Base-by-base conservation (phyloP, 2,113 vertebrate genomes). In the Oncorhynchus kisutch region DNA sequence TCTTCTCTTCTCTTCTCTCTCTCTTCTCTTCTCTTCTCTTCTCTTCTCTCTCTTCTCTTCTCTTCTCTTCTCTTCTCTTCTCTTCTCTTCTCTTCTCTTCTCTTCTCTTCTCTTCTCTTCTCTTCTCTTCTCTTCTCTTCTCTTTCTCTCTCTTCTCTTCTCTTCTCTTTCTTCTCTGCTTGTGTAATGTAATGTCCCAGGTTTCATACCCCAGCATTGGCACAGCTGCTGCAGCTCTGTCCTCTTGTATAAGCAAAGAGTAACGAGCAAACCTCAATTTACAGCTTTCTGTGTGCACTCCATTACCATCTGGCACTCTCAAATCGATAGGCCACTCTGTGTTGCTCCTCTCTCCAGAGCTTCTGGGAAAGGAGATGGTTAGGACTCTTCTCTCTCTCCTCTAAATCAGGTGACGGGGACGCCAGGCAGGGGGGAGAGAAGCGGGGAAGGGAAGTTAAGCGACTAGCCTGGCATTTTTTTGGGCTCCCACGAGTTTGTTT, bases 201-300 rank as follows among this genome's bases (percentile, higher is more conserved):
- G 86, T 85, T 84, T 89, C 76, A 51, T 73, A 74, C 72, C 77
- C 81, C 68, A 70, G 71, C 81, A 51, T 5, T 54, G 78, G 73
- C 79, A 81, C 84, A 80, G 82, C 81, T 80, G 78, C 77, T 74
- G 59, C 20, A n/a, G 57, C 77, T 66, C 85, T 74, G 75, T 67
- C 85, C 48, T 72, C 86, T 85, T 82, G 78, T 85, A 84, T 78
- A 85, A 90, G 85, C 85, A 80, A 82, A 87, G 83, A 88, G 79
- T 83, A 89, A 85, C 78, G 70, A 87, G 79, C 39, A 25, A 25
- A 39, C 84, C 79, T 81, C 78, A 85, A 86, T 91, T 90, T 88
- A 84, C 82, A 80, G 84, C 83, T 87, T 80, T 86, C 59, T 68
- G 71, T 27, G 16, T 34, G 27, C 77, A 74, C 80, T 82, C 79